Evolutionary conservation across 2,888 invertebrate genomes (phyloP), one percentile per base, ranked within the genome.

Genomic region (Congeria kusceri): DNA sequence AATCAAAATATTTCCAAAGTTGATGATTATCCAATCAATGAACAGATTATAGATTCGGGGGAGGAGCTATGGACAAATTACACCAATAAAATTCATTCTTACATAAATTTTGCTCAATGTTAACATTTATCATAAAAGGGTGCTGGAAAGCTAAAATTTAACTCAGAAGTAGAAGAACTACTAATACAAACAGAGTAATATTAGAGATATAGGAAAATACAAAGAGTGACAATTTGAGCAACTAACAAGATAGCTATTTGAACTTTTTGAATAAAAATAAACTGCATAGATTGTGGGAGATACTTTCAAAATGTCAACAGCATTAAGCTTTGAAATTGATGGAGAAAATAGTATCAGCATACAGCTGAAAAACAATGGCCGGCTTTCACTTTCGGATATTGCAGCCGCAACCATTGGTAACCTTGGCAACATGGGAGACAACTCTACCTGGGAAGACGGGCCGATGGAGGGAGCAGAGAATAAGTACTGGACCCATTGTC

Each of bases 401-500:
- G 70, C 80, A 1, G 75, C 75, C 3, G 77, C 83, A 61, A 83
- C 83, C 3, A 80, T 83, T 67, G 83, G 83, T 11, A 58, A 75
- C 56, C 58, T 83, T n/a, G 63, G 69, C 27, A 67, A 64, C 28
- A 61, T 59, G 53, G 61, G 20, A 63, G 63, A 70, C 32, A 70
- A 70, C 63, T 70, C 56, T 56, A 39, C 18, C 18, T 28, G 39
- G 13, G 25, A 32, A 9, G 39, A 39, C 9, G 39, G 39, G 11
- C 9, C 39, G 39, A 3, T 3, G 1, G 39, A 39, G 13, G 39
- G 39, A 39, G 39, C 39, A 13, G 39, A 39, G 39, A 39, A 3
- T 15, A 39, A 39, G 39, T 39, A 5, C 39, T 39, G 39, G 39
- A 39, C 39, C 39, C 39, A 39, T 11, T 13, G 39, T 39, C 39